Evolutionary conservation across 2,113 vertebrate genomes (phyloP), one percentile per base, ranked within the genome.

Genomic region (Pygoscelis antarcticus): DNA sequence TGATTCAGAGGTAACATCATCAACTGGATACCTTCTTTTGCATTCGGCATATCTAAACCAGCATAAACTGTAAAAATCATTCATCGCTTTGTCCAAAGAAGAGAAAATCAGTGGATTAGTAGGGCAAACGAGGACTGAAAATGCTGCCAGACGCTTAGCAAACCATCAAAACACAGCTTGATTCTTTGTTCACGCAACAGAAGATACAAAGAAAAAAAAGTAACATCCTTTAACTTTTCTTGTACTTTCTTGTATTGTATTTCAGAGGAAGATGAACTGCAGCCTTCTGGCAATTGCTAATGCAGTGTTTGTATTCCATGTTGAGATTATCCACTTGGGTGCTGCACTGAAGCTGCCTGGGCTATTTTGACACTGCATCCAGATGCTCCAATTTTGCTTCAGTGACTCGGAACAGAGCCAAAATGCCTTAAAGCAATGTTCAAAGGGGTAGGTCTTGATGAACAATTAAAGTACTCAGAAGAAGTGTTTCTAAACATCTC

Each of bases 301-400:
- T 89, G 86, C 38, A 94, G 88, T 89, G 96, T 93, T 97, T 97
- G 94, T 95, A 96, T 96, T 96, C 87, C 81, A 57, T 82, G 86
- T 87, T 92, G 66, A 70, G 82, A 96, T 94, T 95, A 98, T 94
- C 82, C 96, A 95, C 93, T 83, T 62, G 93, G 91, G 96, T 86
- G 72, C 79, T 75, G 54, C 91, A 77, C 3, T 90, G 93, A 97
- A 95, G 89, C 88, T 81, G 87, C 78, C 74, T 95, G 79, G 89
- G 93, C 74, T 98, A 91, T 95, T 98, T 51, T 95, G 90, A 96
- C 94, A 97, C 81, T 89, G 85, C 75, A 89, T 90, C 95, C 97
- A 98, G 97, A 97, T 97, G 97, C 92, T 98, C 94, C 47, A 64
- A 83, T 97, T 98, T 97, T 97, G 97, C 97, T 97, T 97, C 96